Evolutionary conservation across 2,797 vertebrate species (phyloP).

Genomic region (Silurus aristotelis): DNA sequence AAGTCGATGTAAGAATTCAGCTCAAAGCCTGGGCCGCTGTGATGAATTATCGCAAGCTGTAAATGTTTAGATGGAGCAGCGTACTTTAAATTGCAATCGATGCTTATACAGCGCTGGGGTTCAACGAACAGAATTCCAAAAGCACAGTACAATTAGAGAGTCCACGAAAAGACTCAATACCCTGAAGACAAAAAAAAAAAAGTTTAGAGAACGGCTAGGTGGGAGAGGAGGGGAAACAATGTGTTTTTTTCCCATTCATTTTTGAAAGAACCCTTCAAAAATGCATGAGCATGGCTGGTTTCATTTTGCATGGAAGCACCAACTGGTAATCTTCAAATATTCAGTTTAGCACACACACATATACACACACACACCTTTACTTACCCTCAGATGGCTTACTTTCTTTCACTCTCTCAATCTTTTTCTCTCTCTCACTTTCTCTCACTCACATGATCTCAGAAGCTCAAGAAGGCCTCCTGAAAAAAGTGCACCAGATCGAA

Average conservation of each 20-base stretch:
- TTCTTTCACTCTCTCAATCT: neutral
- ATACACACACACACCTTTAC: slow-evolving; percentile 13
- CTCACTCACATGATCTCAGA: slow-evolving; percentile 44
- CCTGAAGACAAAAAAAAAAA: slow-evolving; percentile 47
- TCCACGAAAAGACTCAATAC: slow-evolving; percentile 63
- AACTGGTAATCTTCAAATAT: slow-evolving; percentile 69
- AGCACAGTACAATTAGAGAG: slow-evolving; percentile 57
- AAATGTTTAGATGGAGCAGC: slow-evolving; percentile 71
- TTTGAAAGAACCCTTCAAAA: neutral
- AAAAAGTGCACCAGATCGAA: slow-evolving; percentile 47
- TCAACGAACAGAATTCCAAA: slow-evolving; percentile 64
- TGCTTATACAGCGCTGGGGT: slow-evolving; percentile 67
- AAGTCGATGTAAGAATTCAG: slow-evolving; percentile 68
- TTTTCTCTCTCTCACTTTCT: neutral
- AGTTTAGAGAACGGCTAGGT: slow-evolving; percentile 54
- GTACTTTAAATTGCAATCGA: slow-evolving; percentile 74
- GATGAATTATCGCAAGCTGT: slow-evolving; percentile 73
- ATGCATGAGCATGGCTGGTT: slow-evolving; percentile 42
- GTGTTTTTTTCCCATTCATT: neutral
- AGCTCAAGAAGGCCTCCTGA: slow-evolving; percentile 50
- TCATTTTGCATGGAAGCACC: slow-evolving; percentile 65
- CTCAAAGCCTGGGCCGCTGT: slow-evolving; percentile 68
- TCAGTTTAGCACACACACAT: slow-evolving; percentile 49
- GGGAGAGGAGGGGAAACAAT: slow-evolving; percentile 35
- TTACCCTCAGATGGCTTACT: slow-evolving; percentile 7